These are phyloP conservation scores for Argentina silus DNA, from an alignment of 2,797 vertebrate species.

Conservation along the genomic window DNA sequence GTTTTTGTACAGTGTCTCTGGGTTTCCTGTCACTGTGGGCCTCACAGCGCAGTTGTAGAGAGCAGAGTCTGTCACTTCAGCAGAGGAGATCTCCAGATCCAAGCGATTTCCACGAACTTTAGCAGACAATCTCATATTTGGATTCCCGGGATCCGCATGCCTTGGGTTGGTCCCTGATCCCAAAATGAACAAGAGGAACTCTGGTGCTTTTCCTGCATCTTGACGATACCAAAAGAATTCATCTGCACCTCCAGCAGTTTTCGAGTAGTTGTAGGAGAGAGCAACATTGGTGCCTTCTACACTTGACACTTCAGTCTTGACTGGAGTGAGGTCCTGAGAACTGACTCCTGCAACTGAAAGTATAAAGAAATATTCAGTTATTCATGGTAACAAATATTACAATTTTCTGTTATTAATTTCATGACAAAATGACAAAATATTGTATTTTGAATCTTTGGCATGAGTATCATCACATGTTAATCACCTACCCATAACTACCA, in stretches of 20 bases:
- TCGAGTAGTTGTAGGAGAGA: no score
- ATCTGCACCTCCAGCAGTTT: no score
- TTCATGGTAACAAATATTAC: not conserved
- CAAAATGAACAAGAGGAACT: conserved; percentile 19
- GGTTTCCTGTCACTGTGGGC: not conserved
- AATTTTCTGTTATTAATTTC: not conserved
- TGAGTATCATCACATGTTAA: not conserved
- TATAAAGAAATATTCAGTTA: not conserved
- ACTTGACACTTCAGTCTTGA: not conserved
- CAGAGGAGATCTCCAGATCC: conserved; percentile 2
- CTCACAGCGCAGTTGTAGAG: no score
- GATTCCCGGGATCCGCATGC: no score
- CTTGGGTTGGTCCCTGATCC: not conserved
- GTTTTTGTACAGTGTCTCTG: no score
- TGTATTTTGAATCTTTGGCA: not conserved
- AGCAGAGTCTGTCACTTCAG: no score
- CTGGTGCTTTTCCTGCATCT: no score
- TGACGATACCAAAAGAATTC: no score
- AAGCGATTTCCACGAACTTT: not conserved
- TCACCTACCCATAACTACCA: no score
- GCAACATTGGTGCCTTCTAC: no score
- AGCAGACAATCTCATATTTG: conserved; percentile 8
- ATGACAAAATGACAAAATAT: not conserved
- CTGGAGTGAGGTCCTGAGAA: conserved; percentile 2
- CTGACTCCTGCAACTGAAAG: conserved; percentile 7